A percentile compares a stretch with the other conserved stretches of the same genome.
Conservation (phyloP, 2,113 vertebrate genomes). For the Hemichromis elongatus region DNA sequence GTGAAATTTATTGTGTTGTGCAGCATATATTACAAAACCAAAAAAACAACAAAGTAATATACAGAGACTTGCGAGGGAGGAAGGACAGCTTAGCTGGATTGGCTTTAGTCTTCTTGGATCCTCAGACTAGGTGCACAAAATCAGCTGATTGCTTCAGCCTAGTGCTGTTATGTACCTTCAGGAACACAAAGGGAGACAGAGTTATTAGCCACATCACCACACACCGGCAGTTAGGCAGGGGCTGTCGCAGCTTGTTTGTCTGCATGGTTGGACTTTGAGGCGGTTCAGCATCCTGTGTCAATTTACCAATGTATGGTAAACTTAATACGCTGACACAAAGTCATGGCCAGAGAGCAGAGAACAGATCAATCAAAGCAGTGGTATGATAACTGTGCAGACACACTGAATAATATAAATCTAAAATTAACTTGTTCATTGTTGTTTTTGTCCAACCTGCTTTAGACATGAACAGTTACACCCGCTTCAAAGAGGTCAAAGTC, state of each 20-base stretch:
- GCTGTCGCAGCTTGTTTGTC: background rate
- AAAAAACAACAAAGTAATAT: background rate
- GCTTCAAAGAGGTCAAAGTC: background rate
- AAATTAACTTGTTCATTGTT: background rate
- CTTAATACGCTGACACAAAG: background rate
- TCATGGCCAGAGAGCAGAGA: background rate
- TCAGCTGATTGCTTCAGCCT: background rate
- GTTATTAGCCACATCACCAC: background rate
- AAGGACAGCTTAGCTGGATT: background rate
- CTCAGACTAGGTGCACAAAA: background rate
- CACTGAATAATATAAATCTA: background rate
- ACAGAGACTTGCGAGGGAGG: background rate
- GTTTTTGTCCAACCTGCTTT: background rate
- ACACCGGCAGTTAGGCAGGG: background rate
- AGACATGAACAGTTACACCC: background rate
- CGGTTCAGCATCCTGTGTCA: background rate
- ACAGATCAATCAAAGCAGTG: background rate
- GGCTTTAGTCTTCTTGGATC: background rate
- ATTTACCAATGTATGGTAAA: background rate
- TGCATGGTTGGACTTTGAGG: background rate
- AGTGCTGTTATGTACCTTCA: background rate
- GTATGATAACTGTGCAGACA: background rate
- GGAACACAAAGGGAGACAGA: background rate
- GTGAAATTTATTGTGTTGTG: background rate
- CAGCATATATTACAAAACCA: background rate